A percentile compares a stretch with the other conserved stretches of the same genome.
These are phyloP conservation scores for Hydraecia micacea DNA, from an alignment of 2,888 invertebrate species.

Conservation along the genomic window DNA sequence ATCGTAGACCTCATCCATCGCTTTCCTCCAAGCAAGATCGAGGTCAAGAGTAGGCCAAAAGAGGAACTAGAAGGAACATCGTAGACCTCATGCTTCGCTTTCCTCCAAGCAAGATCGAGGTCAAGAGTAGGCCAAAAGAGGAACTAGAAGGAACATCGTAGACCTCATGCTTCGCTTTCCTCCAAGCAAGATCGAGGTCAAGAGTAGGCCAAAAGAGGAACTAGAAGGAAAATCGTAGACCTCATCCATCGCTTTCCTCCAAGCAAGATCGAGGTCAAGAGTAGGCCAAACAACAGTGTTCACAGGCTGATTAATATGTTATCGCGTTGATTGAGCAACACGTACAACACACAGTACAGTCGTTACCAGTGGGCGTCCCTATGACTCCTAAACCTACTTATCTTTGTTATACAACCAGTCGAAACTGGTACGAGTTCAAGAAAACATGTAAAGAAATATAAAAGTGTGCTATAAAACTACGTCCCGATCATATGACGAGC, in stretches of 20 bases:
- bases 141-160: neutral
- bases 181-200: neutral
- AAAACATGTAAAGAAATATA: constrained; percentile 5
- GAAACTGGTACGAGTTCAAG: neutral
- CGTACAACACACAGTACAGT: too few relatives aligned
- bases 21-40: neutral
- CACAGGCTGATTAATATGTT: neutral
- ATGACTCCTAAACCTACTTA: neutral
- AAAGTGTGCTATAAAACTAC: constrained; percentile 3
- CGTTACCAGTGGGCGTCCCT: too few relatives aligned
- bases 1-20: neutral
- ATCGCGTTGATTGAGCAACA: neutral
- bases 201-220: neutral
- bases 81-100: neutral
- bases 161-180: neutral
- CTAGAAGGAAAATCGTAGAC: neutral
- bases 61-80: neutral
- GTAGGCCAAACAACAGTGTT: neutral
- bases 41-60: neutral
- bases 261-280: neutral
- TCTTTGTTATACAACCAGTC: neutral
- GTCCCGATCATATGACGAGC: neutral
- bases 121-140: too few relatives aligned
- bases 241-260: neutral
- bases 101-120: neutral